A percentile compares a stretch with the other conserved stretches of the same genome.
Evolutionary conservation across 2,113 vertebrate genomes (phyloP).

Genomic region (Casuarius casuarius): DNA sequence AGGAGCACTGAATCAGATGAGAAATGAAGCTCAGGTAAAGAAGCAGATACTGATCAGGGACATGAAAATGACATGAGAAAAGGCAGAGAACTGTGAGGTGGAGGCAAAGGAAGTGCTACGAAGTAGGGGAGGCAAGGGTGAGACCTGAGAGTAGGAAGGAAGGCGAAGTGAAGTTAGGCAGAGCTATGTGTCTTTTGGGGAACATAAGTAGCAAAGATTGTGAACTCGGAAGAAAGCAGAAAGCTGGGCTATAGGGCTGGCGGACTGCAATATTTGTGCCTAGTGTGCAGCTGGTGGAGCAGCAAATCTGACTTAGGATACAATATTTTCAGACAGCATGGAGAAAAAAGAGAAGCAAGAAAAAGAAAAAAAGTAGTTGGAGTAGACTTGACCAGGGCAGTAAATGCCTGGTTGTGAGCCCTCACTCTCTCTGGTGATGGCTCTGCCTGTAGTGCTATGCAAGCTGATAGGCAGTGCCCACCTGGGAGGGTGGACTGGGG

Average conservation of each 20-base stretch:
- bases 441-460: background rate
- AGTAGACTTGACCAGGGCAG: background rate
- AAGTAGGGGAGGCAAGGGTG: background rate
- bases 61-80: background rate
- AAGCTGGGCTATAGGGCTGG: background rate
- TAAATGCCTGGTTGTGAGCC: background rate
- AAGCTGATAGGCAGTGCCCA: background rate
- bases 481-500: background rate
- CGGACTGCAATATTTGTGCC: background rate
- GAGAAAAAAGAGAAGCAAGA: background rate
- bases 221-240: constrained; percentile 1
- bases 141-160: background rate
- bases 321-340: background rate
- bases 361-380: background rate
- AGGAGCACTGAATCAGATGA: background rate
- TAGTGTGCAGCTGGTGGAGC: background rate
- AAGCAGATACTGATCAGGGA: background rate
- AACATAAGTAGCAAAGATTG: background rate
- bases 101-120: constrained; percentile 24
- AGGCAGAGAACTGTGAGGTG: constrained; percentile 1
- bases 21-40: background rate
- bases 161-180: background rate
- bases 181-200: background rate
- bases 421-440: too few species aligned
- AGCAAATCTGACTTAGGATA: background rate